Percentiles rank a stretch among this genome's conserved stretches.
phyloP scores from a whole-genome alignment of 2,888 invertebrate species.

The Paralinhomoeus sp. region DNA sequence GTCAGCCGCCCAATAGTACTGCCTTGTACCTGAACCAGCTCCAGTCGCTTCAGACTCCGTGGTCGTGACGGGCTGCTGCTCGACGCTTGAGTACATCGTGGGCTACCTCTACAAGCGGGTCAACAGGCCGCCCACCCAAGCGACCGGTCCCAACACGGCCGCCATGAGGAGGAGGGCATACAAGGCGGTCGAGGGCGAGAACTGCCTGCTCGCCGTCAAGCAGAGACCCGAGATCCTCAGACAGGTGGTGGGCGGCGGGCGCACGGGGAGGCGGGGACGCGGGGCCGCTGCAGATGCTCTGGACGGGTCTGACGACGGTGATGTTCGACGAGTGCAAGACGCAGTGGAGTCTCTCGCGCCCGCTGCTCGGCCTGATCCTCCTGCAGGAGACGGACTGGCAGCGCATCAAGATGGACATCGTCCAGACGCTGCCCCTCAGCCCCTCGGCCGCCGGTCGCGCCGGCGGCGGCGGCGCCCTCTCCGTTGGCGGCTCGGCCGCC shows the following conservation, averaged over 20 bases:
- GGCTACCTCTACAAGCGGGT: slow-evolving; percentile 86
- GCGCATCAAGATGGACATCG: neutral
- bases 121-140: slow-evolving; percentile 46
- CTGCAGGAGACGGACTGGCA: slow-evolving; percentile 54
- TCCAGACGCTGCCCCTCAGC: slow-evolving; percentile 32
- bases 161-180: slow-evolving; percentile 8
- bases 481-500: too few species aligned
- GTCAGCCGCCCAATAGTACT: too few species aligned
- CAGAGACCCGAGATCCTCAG: slow-evolving; percentile 82
- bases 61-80: slow-evolving; percentile 89
- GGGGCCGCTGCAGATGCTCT: slow-evolving; percentile 48
- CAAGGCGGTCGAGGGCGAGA: slow-evolving; percentile 38
- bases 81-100: slow-evolving; percentile 88
- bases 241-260: too few species aligned
- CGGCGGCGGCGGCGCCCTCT: too few species aligned
- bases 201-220: slow-evolving; percentile 64
- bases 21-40: too few species aligned
- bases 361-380: slow-evolving; percentile 75
- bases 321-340: slow-evolving; percentile 98
- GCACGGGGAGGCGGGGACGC: too few species aligned
- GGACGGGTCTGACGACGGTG: slow-evolving; percentile 76
- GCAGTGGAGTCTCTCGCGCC: slow-evolving; percentile 98
- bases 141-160: slow-evolving; percentile 60
- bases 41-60: slow-evolving; percentile 96
- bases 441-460: too few species aligned